phyloP scores from a whole-genome alignment of 2,113 vertebrate species.

The Mesitornis unicolor region DNA sequence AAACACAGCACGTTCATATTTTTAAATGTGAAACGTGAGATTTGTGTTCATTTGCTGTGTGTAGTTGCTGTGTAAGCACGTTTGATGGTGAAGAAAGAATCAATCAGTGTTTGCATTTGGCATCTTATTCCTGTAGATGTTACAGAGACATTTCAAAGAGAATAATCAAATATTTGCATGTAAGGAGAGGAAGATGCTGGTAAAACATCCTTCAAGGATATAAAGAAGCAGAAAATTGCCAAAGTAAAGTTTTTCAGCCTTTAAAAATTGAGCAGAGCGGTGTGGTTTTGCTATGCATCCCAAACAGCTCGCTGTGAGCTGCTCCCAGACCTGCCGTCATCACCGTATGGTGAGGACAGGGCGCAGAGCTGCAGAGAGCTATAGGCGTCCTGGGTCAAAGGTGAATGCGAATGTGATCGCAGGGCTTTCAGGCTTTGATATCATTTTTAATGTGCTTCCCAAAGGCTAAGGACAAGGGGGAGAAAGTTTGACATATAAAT shows the following conservation, averaged over 20 bases:
- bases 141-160: slow-evolving; percentile 59
- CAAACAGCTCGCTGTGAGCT: not conserved
- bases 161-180: slow-evolving; percentile 46
- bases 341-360: fast-evolving
- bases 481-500: slow-evolving; percentile 67
- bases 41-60: slow-evolving; percentile 56
- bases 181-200: not conserved
- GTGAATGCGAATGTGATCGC: not conserved
- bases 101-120: slow-evolving; percentile 28
- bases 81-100: slow-evolving; percentile 55
- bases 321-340: not conserved
- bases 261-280: not conserved
- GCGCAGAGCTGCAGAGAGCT: not conserved
- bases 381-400: slow-evolving; percentile 2
- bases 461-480: slow-evolving; percentile 59
- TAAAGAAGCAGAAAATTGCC: not conserved
- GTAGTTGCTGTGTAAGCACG: slow-evolving; percentile 56
- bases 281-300: not conserved
- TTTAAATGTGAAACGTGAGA: slow-evolving; percentile 58
- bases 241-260: not conserved
- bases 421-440: slow-evolving; percentile 16
- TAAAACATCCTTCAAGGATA: not conserved
- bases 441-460: slow-evolving; percentile 41
- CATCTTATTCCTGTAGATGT: slow-evolving; percentile 17
- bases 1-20: slow-evolving; percentile 52